Conservation (phyloP, 2,113 vertebrate genomes). For the Hirundichthys speculiger region DNA sequence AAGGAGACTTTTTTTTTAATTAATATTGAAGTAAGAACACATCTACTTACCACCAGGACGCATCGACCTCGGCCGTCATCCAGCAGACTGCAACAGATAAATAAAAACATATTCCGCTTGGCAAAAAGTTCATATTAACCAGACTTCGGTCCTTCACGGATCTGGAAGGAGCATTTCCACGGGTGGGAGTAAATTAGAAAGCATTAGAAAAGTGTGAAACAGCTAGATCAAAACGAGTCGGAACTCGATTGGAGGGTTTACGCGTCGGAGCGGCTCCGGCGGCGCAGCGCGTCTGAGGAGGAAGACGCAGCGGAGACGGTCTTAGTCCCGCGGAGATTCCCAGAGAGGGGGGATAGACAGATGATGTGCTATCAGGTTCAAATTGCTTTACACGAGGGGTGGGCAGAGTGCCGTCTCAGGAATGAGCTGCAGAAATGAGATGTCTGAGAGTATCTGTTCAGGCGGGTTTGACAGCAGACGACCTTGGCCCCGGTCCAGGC, state of each 20-base stretch:
- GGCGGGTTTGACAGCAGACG: slow-evolving; percentile 80
- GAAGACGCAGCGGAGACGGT: slow-evolving; percentile 14
- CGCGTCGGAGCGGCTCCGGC: slow-evolving; percentile 46
- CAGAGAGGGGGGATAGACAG: slow-evolving; percentile 42
- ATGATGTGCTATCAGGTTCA: slow-evolving; percentile 77
- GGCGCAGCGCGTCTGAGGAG: slow-evolving; percentile 13
- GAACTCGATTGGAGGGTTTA: background rate
- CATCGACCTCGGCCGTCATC: slow-evolving; percentile 85
- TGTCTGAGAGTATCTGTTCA: slow-evolving; percentile 81
- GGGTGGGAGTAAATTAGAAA: slow-evolving; percentile 2
- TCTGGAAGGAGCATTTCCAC: slow-evolving; percentile 64
- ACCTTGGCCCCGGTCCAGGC: slow-evolving; percentile 73
- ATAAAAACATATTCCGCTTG: slow-evolving; percentile 87
- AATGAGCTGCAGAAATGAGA: slow-evolving; percentile 79
- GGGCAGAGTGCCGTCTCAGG: slow-evolving; percentile 74
- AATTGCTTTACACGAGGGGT: slow-evolving; percentile 72
- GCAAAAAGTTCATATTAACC: slow-evolving; percentile 91
- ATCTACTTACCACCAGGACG: slow-evolving; percentile 98
- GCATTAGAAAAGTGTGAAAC: background rate
- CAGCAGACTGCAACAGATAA: slow-evolving; percentile 85
- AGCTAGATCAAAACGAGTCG: background rate
- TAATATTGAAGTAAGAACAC: too few relatives aligned
- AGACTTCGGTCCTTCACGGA: slow-evolving; percentile 60
- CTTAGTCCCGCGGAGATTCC: slow-evolving; percentile 44
- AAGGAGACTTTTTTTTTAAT: too few relatives aligned